These are phyloP conservation scores for Epistrophe grossulariae DNA, from an alignment of 2,888 invertebrate genomes.

Conservation along the genomic window DNA sequence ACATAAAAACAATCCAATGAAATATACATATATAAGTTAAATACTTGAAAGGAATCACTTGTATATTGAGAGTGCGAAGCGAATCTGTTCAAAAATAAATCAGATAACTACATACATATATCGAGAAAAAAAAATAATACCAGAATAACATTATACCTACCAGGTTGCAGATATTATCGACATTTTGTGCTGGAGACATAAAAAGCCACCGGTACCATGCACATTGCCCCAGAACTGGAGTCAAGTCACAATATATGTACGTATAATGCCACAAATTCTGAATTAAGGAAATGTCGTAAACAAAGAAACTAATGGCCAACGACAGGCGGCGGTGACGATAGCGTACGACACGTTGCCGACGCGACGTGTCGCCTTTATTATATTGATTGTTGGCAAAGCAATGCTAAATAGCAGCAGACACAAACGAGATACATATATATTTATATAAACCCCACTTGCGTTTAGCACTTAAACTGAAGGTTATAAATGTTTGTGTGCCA, in stretches of 20 bases:
- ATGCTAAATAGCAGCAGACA: slow-evolving; percentile 3
- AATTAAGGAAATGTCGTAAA: slow-evolving; percentile 51
- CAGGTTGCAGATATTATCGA: slow-evolving; percentile 60
- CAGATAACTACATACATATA: slow-evolving; percentile 24
- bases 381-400: slow-evolving; percentile 50
- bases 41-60: slow-evolving; percentile 47
- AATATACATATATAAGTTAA: slow-evolving; percentile 43
- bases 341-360: slow-evolving; percentile 6
- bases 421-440: slow-evolving; percentile 25
- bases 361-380: slow-evolving; percentile 51
- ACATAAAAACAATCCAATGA: slow-evolving; percentile 17
- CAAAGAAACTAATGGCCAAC: slow-evolving; percentile 23
- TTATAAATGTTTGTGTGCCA: slow-evolving; percentile 39
- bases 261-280: slow-evolving; percentile 40
- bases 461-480: slow-evolving; percentile 46
- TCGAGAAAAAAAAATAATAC: not conserved
- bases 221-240: slow-evolving; percentile 29
- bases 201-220: slow-evolving; percentile 24
- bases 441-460: slow-evolving; percentile 33
- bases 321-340: slow-evolving; percentile 5
- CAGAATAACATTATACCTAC: not conserved
- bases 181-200: slow-evolving; percentile 47
- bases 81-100: slow-evolving; percentile 48
- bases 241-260: not conserved
- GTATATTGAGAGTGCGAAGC: slow-evolving; percentile 55